phyloP scores from a whole-genome alignment of 2,888 invertebrate genomes.

The Noctua comes region DNA sequence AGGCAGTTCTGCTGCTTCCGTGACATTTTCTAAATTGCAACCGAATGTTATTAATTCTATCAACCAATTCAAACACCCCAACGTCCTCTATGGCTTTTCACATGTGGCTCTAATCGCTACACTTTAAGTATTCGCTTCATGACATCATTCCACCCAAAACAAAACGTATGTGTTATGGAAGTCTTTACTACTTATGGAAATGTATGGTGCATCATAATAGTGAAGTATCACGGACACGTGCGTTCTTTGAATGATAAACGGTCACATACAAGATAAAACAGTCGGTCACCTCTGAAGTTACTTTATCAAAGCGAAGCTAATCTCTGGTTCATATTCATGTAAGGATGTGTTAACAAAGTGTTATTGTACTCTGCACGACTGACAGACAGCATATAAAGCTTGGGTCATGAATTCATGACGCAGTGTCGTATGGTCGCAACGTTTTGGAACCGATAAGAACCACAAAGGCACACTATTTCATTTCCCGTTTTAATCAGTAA shows the following conservation, averaged over 20 bases:
- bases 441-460: constrained; percentile 58
- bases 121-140: constrained; percentile 35
- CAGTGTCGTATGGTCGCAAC: constrained; percentile 33
- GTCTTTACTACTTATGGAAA: constrained; percentile 59
- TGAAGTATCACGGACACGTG: constrained; percentile 64
- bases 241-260: constrained; percentile 74
- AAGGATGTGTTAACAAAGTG: constrained; percentile 80
- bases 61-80: constrained; percentile 14
- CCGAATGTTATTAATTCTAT: constrained; percentile 21
- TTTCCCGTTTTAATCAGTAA: constrained; percentile 51
- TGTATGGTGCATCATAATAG: constrained; percentile 57
- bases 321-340: constrained; percentile 78
- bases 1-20: constrained; percentile 15
- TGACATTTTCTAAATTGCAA: constrained; percentile 21
- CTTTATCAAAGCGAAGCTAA: constrained; percentile 74
- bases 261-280: constrained; percentile 73
- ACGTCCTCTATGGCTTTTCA: constrained; percentile 8
- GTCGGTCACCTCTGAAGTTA: constrained; percentile 73
- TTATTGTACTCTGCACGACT: constrained; percentile 65
- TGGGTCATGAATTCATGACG: constrained; percentile 59
- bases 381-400: constrained; percentile 66
- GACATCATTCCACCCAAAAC: constrained; percentile 59
- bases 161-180: constrained; percentile 43
- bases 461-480: constrained; percentile 49
- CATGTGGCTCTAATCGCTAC: constrained; percentile 32